phyloP scores from a whole-genome alignment of 2,113 vertebrate species.

The Hypanus sabinus region DNA sequence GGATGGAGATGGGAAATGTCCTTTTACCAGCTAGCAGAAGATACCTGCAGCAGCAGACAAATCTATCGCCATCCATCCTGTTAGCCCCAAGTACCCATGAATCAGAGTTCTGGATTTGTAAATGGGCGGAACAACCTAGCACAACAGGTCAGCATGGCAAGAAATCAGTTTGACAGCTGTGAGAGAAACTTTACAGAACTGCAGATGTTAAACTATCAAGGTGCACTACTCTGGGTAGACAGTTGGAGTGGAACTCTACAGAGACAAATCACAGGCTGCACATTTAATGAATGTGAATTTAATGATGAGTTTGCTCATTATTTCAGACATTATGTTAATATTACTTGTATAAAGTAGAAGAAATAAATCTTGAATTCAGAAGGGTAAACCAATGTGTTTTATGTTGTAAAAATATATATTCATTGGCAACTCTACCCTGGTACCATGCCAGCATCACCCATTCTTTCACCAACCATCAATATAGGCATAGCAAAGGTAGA shows the following conservation, averaged over 20 bases:
- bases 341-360: background rate
- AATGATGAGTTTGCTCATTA: background rate
- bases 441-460: no score
- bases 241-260: background rate
- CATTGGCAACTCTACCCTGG: no score
- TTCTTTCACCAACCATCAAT: no score
- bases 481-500: no score
- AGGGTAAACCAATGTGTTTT: background rate
- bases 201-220: background rate
- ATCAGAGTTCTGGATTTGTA: no score
- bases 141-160: background rate
- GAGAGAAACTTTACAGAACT: background rate
- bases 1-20: no score
- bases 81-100: no score
- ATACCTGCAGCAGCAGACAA: no score
- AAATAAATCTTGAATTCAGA: background rate
- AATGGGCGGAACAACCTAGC: background rate
- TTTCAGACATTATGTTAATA: background rate
- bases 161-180: background rate
- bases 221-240: background rate
- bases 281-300: background rate
- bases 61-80: no score
- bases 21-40: no score
- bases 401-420: no score
- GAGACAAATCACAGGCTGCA: no score